Evolutionary conservation across 2,113 vertebrate species (phyloP).

Genomic region (Myrmecobius fasciatus): DNA sequence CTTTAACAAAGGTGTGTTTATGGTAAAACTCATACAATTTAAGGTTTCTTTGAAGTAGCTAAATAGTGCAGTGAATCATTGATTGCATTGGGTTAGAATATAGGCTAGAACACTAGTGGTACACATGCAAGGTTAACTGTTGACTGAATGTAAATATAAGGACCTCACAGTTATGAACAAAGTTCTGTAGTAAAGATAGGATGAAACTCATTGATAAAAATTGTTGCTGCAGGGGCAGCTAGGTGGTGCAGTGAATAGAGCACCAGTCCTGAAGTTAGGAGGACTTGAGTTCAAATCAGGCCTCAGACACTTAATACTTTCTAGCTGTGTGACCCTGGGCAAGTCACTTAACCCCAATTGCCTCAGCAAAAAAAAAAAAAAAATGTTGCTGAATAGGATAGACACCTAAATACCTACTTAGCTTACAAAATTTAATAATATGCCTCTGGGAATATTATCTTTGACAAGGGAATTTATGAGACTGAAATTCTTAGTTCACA

Average conservation of each 20-base stretch:
- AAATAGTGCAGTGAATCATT: background rate
- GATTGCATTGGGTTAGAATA: constrained; percentile 1
- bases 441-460: background rate
- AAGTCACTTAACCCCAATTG: no score
- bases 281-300: no score
- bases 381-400: constrained; percentile 18
- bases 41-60: background rate
- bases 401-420: constrained; percentile 9
- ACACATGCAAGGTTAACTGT: background rate
- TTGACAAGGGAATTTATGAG: constrained; percentile 5
- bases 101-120: background rate
- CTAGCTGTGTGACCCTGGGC: no score
- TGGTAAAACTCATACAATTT: background rate
- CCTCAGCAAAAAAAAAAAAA: no score
- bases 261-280: no score
- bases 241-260: no score
- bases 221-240: background rate
- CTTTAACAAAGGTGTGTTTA: background rate
- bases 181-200: background rate
- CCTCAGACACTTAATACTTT: no score
- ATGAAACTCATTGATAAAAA: background rate
- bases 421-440: background rate
- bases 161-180: background rate
- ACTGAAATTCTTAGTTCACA: constrained; percentile 19
- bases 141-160: background rate